Evolutionary conservation across 2,113 vertebrate genomes (phyloP).

Genomic region (Pangasianodon hypophthalmus): DNA sequence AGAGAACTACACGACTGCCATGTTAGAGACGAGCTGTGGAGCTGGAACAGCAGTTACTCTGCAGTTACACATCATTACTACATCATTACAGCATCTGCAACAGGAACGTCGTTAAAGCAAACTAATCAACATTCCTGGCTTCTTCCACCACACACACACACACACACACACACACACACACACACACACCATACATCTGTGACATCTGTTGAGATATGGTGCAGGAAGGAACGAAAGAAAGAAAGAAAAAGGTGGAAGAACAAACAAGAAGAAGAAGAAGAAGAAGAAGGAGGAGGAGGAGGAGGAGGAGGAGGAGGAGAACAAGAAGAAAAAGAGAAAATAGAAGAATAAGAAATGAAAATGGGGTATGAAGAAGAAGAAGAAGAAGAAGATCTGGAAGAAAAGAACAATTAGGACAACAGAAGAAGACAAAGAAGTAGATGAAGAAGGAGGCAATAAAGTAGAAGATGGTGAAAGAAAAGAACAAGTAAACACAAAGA

Average conservation of each 20-base stretch:
- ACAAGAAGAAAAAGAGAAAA: background rate
- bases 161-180: background rate
- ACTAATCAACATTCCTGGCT: constrained; percentile 77
- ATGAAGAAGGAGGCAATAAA: background rate
- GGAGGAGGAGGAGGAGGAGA: background rate
- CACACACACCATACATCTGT: constrained; percentile 36
- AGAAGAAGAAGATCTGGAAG: background rate
- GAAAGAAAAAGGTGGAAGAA: background rate
- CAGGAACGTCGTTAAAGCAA: constrained; percentile 77
- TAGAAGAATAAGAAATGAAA: background rate
- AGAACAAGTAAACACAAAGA: background rate
- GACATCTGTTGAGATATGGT: constrained; percentile 36
- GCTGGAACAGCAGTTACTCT: background rate
- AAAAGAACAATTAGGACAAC: background rate
- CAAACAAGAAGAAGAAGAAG: background rate
- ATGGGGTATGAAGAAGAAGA: background rate
- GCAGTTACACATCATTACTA: background rate
- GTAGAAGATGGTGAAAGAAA: background rate
- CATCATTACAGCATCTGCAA: constrained; percentile 64
- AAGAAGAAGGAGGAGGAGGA: background rate
- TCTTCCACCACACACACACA: constrained; percentile 46
- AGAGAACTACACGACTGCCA: too few relatives aligned
- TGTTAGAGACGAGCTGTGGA: background rate
- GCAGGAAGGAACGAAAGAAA: background rate
- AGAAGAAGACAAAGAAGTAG: background rate